phyloP scores from a whole-genome alignment of 2,113 vertebrate genomes.

The Rhabdomys dilectus region DNA sequence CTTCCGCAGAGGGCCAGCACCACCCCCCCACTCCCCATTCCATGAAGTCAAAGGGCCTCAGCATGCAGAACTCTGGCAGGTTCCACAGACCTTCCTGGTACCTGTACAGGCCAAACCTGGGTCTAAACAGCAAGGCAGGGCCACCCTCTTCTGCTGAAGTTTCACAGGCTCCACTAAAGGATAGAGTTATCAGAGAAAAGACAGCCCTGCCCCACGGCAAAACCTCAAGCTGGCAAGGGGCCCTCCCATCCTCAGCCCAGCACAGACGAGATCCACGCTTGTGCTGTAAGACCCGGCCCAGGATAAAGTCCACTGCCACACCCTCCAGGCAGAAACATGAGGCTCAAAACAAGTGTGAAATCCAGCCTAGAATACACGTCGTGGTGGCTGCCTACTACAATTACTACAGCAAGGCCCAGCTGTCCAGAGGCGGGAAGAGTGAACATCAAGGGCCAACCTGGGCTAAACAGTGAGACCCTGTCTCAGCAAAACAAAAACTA shows the following conservation, averaged over 20 bases:
- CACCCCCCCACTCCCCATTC: background rate
- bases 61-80: background rate
- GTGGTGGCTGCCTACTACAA: background rate
- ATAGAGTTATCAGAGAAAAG: background rate
- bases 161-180: background rate
- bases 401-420: background rate
- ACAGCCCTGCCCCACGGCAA: background rate
- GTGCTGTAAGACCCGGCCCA: constrained; percentile 5
- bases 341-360: background rate
- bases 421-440: background rate
- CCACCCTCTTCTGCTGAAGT: background rate
- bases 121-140: background rate
- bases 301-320: constrained; percentile 15
- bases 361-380: background rate
- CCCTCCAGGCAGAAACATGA: background rate
- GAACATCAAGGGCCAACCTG: background rate
- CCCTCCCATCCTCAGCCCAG: background rate
- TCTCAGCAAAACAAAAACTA: background rate
- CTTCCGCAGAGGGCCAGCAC: background rate
- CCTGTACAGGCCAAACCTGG: background rate
- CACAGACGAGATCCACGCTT: background rate
- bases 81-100: background rate
- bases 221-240: background rate
- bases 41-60: background rate
- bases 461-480: background rate